Evolutionary conservation across 2,797 vertebrate genomes (phyloP).

Genomic region (Danio choprae): DNA sequence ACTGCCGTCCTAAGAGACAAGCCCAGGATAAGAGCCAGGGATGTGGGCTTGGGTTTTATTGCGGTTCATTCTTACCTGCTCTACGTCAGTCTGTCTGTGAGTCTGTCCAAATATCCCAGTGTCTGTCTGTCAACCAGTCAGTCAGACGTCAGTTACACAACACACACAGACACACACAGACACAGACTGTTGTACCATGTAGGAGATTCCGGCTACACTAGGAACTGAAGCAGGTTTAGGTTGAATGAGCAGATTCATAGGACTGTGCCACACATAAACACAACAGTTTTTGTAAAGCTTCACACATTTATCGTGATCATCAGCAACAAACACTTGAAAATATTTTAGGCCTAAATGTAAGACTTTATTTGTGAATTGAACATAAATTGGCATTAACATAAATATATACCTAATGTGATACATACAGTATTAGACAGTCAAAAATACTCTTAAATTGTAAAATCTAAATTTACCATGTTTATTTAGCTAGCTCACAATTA

Average conservation of each 20-base stretch:
- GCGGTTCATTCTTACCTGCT: constrained; percentile 73
- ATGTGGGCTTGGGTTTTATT: not conserved
- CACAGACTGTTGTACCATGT: constrained; percentile 46
- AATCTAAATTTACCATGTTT: no score
- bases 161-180: no score
- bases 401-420: not conserved
- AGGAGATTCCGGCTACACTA: constrained; percentile 69
- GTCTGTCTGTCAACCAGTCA: constrained; percentile 63
- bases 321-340: not conserved
- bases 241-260: constrained; percentile 73
- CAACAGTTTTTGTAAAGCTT: constrained; percentile 29
- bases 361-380: not conserved
- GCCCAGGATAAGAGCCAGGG: constrained; percentile 63
- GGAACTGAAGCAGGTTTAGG: constrained; percentile 72
- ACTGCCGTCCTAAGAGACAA: constrained; percentile 65
- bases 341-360: not conserved
- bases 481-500: no score
- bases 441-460: not conserved
- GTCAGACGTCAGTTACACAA: constrained; percentile 61
- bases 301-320: not conserved
- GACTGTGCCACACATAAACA: constrained; percentile 67
- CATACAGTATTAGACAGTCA: not conserved
- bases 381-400: not conserved
- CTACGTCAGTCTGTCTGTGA: constrained; percentile 65
- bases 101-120: constrained; percentile 67